A percentile compares a stretch with the other conserved stretches of the same genome.
Evolutionary conservation across 2,888 invertebrate species (phyloP).

Genomic region (Cecidostiba fungosa): DNA sequence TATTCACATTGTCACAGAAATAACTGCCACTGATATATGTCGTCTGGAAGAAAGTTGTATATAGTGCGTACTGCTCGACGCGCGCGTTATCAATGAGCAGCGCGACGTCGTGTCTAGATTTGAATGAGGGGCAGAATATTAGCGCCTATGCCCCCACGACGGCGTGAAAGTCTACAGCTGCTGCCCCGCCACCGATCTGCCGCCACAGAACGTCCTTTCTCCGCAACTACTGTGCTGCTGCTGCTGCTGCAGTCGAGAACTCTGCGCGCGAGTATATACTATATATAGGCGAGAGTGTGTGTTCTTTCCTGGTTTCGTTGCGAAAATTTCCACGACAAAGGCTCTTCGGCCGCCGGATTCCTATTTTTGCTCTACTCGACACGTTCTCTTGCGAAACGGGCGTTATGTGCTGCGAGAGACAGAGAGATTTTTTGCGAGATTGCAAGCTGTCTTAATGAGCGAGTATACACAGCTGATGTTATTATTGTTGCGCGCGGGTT

Average conservation of each 20-base stretch:
- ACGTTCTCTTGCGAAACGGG: not conserved
- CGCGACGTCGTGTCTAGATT: conserved; percentile 35
- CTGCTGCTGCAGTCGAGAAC: not conserved
- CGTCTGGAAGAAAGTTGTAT: too few species aligned
- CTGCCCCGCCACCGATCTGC: conserved; percentile 29
- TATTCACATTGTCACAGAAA: conserved; percentile 14
- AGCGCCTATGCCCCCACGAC: conserved; percentile 33
- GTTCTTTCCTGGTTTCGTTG: conserved; percentile 43
- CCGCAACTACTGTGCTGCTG: not conserved
- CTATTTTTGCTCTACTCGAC: not conserved
- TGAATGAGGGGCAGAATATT: conserved; percentile 35
- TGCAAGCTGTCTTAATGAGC: not conserved
- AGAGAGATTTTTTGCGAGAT: conserved; percentile 8
- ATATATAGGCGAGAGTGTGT: not conserved
- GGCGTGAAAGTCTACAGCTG: conserved; percentile 53
- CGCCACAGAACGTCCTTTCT: conserved; percentile 13
- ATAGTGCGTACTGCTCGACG: not conserved
- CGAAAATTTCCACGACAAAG: conserved; percentile 54
- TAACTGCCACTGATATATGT: not conserved
- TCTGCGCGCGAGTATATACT: not conserved
- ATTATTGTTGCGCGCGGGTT: not conserved
- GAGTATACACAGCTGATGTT: not conserved
- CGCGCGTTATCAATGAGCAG: conserved; percentile 48
- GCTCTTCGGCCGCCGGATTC: not conserved
- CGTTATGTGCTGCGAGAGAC: not conserved